phyloP scores from a whole-genome alignment of 2,888 invertebrate species.

The Athalia circularis region DNA sequence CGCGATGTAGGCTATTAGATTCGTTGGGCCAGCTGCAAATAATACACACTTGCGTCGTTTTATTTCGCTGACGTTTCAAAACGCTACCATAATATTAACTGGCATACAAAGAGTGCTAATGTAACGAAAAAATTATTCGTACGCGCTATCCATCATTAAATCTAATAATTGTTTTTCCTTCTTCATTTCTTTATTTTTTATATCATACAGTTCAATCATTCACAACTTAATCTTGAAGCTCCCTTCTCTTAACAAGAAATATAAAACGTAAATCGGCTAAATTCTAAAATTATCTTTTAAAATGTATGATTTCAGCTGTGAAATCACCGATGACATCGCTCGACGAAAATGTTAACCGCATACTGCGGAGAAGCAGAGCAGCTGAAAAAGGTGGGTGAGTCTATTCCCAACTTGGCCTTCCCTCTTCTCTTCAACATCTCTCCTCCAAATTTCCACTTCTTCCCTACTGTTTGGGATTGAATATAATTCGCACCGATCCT shows the following conservation, averaged over 20 bases:
- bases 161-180: too few relatives aligned
- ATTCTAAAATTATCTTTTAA: background rate
- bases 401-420: background rate
- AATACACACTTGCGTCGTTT: too few relatives aligned
- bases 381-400: constrained; percentile 63
- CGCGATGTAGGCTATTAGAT: too few relatives aligned
- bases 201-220: too few relatives aligned
- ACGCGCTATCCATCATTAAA: too few relatives aligned
- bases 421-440: background rate
- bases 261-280: background rate
- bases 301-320: constrained; percentile 62
- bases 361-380: constrained; percentile 59
- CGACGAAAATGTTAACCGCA: constrained; percentile 71
- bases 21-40: too few relatives aligned
- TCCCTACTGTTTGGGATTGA: background rate
- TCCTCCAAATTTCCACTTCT: background rate
- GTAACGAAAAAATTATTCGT: too few relatives aligned
- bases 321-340: constrained; percentile 70
- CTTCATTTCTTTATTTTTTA: too few relatives aligned
- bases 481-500: too few relatives aligned
- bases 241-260: background rate
- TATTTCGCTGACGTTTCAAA: too few relatives aligned
- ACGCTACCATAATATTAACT: too few relatives aligned
- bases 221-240: background rate
- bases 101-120: too few relatives aligned